These are phyloP conservation scores for Cygnus olor DNA, from an alignment of 2,797 vertebrate genomes.

Conservation along the genomic window DNA sequence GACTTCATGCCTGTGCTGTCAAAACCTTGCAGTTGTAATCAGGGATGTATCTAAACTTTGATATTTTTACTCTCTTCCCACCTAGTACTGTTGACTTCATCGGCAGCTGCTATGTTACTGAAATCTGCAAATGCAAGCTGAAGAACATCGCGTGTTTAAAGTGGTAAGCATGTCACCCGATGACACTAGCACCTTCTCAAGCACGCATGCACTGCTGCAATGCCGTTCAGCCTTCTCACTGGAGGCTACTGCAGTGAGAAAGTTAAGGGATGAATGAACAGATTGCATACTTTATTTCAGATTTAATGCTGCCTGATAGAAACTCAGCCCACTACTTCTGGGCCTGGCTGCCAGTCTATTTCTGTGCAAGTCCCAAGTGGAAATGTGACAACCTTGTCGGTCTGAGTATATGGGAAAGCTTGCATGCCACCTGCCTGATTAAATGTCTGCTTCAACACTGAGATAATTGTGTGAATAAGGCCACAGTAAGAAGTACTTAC, in stretches of 20 bases:
- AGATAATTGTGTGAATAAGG: background rate
- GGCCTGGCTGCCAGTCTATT: background rate
- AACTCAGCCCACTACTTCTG: background rate
- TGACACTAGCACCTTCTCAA: fast-evolving
- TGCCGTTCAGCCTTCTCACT: fast-evolving
- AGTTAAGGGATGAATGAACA: background rate
- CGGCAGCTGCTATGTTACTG: slow-evolving; percentile 94
- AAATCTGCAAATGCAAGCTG: slow-evolving; percentile 95
- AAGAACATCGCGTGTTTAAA: slow-evolving; percentile 96
- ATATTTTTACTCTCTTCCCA: background rate
- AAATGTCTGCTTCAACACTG: background rate
- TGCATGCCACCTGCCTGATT: slow-evolving; percentile 14
- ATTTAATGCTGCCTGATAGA: background rate
- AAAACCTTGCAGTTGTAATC: fast-evolving
- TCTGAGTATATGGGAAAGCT: background rate
- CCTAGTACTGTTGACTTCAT: slow-evolving; percentile 93
- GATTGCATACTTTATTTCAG: background rate
- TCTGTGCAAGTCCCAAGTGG: background rate
- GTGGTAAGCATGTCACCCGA: slow-evolving; percentile 82
- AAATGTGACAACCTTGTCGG: slow-evolving; percentile 19
- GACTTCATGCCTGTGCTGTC: fast-evolving
- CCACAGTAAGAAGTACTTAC: slow-evolving; percentile 39
- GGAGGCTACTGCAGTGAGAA: background rate
- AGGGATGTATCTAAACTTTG: background rate
- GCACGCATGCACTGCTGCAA: background rate